Evolutionary conservation across 2,113 vertebrate species (phyloP).

Genomic region (Arenaria interpres): DNA sequence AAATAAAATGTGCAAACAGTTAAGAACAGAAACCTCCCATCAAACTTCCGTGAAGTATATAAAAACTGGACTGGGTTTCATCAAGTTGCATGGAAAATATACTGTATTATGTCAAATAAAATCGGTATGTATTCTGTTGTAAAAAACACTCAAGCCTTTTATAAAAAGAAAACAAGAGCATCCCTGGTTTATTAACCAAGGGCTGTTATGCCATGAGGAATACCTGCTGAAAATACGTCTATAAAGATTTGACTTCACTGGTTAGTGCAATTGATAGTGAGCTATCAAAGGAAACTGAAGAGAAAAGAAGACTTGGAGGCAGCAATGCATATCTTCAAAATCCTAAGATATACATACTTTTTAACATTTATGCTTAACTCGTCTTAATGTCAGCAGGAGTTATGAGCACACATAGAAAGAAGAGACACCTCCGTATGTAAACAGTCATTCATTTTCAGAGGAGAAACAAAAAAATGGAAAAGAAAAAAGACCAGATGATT

Average conservation of each 20-base stretch:
- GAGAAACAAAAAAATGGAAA: background rate
- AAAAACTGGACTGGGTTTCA: background rate
- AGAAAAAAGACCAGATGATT: background rate
- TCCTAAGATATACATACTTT: background rate
- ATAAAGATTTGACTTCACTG: background rate
- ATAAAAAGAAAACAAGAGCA: background rate
- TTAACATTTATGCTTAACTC: background rate
- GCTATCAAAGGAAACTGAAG: background rate
- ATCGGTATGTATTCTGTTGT: background rate
- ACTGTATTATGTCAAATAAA: background rate
- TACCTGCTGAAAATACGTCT: background rate
- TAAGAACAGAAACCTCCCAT: background rate
- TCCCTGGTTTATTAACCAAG: background rate
- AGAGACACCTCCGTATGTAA: background rate
- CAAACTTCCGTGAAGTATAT: background rate
- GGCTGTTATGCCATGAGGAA: background rate
- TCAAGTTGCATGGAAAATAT: background rate
- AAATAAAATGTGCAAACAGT: background rate
- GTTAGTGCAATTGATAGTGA: background rate
- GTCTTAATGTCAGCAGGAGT: background rate
- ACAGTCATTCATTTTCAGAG: background rate
- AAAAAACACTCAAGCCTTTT: background rate
- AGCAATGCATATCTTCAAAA: background rate
- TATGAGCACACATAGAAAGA: background rate
- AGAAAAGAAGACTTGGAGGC: background rate